A percentile compares a stretch with the other conserved stretches of the same genome.
phyloP scores from a whole-genome alignment of 2,888 invertebrate species.

The Magallana nippona region DNA sequence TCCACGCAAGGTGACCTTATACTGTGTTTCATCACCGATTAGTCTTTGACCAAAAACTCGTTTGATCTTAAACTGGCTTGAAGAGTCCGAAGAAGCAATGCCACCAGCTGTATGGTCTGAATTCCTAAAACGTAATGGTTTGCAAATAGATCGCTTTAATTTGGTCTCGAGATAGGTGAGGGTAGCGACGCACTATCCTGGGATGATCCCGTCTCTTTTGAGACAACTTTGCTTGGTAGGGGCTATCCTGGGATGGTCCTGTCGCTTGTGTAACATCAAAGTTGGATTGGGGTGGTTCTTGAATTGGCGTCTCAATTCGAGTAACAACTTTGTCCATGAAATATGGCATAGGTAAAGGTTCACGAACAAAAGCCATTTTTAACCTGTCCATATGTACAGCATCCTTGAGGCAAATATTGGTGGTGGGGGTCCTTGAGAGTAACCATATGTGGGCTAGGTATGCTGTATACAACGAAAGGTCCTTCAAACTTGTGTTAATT shows the following conservation, averaged over 20 bases:
- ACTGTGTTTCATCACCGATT: too few relatives aligned
- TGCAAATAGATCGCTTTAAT: too few relatives aligned
- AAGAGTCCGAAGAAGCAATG: too few relatives aligned
- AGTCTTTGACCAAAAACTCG: too few relatives aligned
- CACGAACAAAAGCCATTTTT: conserved; percentile 54
- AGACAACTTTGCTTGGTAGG: too few relatives aligned
- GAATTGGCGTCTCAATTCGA: not conserved
- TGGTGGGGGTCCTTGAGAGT: conserved; percentile 44
- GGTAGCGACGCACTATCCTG: too few relatives aligned
- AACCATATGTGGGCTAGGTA: conserved; percentile 51
- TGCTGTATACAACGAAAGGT: conserved; percentile 52
- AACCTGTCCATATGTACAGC: conserved; percentile 54
- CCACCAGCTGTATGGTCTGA: too few relatives aligned
- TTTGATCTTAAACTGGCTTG: too few relatives aligned
- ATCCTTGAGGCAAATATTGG: conserved; percentile 37
- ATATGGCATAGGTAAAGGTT: conserved; percentile 49
- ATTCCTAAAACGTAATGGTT: too few relatives aligned
- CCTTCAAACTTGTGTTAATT: conserved; percentile 52
- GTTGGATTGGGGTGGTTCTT: not conserved
- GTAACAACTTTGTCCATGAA: conserved; percentile 8
- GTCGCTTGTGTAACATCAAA: not conserved
- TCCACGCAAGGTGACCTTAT: too few relatives aligned
- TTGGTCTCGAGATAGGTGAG: too few relatives aligned
- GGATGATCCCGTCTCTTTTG: too few relatives aligned
- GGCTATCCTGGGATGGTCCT: not conserved